Conservation (phyloP, 2,797 vertebrate genomes). For the Sebastes oblongus region DNA sequence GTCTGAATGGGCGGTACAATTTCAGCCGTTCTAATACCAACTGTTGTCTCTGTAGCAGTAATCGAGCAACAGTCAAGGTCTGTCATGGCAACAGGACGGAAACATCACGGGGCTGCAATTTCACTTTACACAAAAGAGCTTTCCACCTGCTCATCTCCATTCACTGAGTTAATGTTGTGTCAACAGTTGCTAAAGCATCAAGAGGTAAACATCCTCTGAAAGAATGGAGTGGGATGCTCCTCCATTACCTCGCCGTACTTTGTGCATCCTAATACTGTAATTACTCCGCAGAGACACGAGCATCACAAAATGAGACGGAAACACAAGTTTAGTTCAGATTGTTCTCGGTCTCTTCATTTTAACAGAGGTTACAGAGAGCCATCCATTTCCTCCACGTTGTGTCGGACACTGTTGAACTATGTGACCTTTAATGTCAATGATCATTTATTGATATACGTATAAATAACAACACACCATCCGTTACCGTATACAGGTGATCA, state of each 20-base stretch:
- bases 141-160: constrained; percentile 34
- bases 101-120: neutral
- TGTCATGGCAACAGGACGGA: constrained; percentile 4
- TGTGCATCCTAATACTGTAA: constrained; percentile 32
- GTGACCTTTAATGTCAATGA: constrained; percentile 44
- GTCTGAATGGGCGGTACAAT: neutral
- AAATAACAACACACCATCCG: constrained; percentile 7
- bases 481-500: constrained; percentile 17
- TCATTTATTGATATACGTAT: constrained; percentile 34
- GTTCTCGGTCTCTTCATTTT: neutral
- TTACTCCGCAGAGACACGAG: constrained; percentile 19
- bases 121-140: constrained; percentile 30
- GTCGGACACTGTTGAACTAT: neutral
- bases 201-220: constrained; percentile 53
- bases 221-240: constrained; percentile 48
- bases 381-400: neutral
- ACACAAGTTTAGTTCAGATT: neutral
- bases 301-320: constrained; percentile 19
- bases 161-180: constrained; percentile 50
- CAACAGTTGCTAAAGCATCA: constrained; percentile 46
- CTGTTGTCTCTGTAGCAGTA: neutral
- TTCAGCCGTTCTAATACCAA: neutral
- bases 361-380: constrained; percentile 13
- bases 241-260: constrained; percentile 22
- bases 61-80: neutral